Evolutionary conservation across 2,113 vertebrate genomes (phyloP).

Genomic region (Periophthalmus modestus): DNA sequence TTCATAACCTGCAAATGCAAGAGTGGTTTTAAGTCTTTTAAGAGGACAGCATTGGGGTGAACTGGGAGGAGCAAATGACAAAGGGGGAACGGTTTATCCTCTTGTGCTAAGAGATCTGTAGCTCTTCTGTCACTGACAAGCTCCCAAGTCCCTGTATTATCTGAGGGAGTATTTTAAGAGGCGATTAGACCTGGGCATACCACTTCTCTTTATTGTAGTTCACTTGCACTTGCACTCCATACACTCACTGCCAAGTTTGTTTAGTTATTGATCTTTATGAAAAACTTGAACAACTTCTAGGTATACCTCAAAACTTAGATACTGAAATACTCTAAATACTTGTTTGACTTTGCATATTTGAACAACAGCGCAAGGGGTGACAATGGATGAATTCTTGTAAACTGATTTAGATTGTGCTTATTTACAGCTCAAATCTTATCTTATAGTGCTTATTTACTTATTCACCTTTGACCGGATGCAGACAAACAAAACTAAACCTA

Average conservation of each 20-base stretch:
- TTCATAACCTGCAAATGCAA: conserved; percentile 35
- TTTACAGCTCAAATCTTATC: too few relatives aligned
- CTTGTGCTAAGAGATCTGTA: conserved; percentile 21
- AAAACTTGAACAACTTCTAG: background rate
- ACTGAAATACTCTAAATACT: too few relatives aligned
- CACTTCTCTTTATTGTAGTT: conserved; percentile 43
- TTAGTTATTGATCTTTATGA: conserved; percentile 10
- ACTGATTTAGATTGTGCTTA: too few relatives aligned
- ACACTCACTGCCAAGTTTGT: conserved; percentile 21
- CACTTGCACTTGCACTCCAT: conserved; percentile 16
- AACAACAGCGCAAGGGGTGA: background rate
- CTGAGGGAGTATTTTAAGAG: conserved; percentile 69
- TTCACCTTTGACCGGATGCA: background rate
- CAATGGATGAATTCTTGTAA: background rate
- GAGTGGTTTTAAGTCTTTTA: conserved; percentile 3
- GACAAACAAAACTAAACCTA: background rate
- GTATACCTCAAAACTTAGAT: background rate
- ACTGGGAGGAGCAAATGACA: conserved; percentile 14
- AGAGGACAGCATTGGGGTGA: conserved; percentile 9
- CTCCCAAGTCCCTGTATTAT: conserved; percentile 51
- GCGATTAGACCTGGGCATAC: conserved; percentile 57
- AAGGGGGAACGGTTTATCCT: conserved; percentile 41
- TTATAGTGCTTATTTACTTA: too few relatives aligned
- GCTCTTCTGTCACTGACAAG: conserved; percentile 52
- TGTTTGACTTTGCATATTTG: background rate